phyloP scores from a whole-genome alignment of 2,797 vertebrate genomes.

The Acestrorhynchus altus region DNA sequence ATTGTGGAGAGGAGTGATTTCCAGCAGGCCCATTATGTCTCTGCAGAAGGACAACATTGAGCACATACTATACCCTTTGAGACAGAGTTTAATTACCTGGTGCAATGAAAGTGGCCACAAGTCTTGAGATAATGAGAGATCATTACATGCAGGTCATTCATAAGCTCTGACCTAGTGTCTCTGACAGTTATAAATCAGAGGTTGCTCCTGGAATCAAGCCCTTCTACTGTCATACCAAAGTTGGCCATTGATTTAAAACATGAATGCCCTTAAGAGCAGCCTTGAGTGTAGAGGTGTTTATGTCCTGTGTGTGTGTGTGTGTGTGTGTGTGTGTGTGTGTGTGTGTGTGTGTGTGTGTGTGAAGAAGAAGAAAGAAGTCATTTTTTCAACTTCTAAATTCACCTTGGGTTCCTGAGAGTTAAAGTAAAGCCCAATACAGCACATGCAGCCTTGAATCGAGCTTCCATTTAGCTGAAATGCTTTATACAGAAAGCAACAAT shows the following conservation, averaged over 20 bases:
- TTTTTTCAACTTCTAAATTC: conserved; percentile 17
- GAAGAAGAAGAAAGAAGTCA: conserved; percentile 9
- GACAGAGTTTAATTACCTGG: conserved; percentile 36
- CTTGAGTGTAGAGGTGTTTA: conserved; percentile 21
- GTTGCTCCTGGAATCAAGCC: background rate
- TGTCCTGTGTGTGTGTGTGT: background rate
- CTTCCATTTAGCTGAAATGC: background rate
- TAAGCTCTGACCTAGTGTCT: background rate
- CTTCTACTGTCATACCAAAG: conserved; percentile 29
- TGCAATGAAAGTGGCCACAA: conserved; percentile 20
- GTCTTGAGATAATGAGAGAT: conserved; percentile 22
- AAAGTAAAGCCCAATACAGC: background rate
- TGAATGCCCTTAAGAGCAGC: conserved; percentile 16
- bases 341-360: too few relatives aligned
- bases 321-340: too few relatives aligned
- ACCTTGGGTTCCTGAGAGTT: conserved; percentile 4
- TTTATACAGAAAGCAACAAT: background rate
- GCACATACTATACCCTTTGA: conserved; percentile 10
- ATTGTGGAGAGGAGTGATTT: background rate
- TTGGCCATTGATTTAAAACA: conserved; percentile 36
- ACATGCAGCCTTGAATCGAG: background rate
- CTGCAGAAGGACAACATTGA: background rate
- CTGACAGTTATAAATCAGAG: conserved; percentile 42
- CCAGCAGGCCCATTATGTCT: background rate
- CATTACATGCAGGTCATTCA: conserved; percentile 21